Evolutionary conservation across 2,797 vertebrate genomes (phyloP), one percentile per base, ranked within the genome.

Genomic region (Lithobates pipiens): DNA sequence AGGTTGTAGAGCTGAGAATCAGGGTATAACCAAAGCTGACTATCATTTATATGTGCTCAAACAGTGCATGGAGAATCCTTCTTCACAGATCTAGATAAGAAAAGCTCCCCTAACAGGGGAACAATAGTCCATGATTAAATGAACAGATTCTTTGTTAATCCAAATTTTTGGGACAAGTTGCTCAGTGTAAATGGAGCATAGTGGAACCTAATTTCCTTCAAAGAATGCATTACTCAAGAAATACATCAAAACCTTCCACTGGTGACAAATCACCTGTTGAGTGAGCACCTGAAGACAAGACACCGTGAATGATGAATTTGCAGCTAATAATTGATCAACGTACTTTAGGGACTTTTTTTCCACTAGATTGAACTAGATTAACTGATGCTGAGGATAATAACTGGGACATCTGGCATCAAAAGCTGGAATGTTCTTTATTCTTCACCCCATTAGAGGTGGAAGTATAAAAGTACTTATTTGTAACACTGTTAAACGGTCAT

Each of bases 71-170:
- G 36, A 75, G 44, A 32, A 46, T 36, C 29, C 39, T 36, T 34
- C 68, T 42, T 44, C 74, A 82, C 34, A 77, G 54, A 72, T 86
- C 80, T 82, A 67, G 80, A 86, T 83, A 86, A 78, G 39, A 86
- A 32, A 81, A 29, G 39, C 69, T 61, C 21, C 65, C 23, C 36
- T 65, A 77, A 34, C 46, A 72, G 73, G 68, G 36, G 75, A 83
- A 86, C 85, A 86, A 86, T 86, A 77, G 85, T 27, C 77, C 13
- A 44, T 82, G 85, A 86, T 83, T 86, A 86, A 82, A 86, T 86
- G 85, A 83, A 61, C 69, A 54, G 75, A 83, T 82, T 86, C 85
- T 86, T 77, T 86, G 73, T 54, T 77, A 71, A 82, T 73, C 75
- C 29, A 83, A 39, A 73, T 83, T 86, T 86, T 78, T 68, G 54